Base-by-base conservation (phyloP, 35 echinoderm and acorn worm species). In the Eucidaris tribuloides region DNA sequence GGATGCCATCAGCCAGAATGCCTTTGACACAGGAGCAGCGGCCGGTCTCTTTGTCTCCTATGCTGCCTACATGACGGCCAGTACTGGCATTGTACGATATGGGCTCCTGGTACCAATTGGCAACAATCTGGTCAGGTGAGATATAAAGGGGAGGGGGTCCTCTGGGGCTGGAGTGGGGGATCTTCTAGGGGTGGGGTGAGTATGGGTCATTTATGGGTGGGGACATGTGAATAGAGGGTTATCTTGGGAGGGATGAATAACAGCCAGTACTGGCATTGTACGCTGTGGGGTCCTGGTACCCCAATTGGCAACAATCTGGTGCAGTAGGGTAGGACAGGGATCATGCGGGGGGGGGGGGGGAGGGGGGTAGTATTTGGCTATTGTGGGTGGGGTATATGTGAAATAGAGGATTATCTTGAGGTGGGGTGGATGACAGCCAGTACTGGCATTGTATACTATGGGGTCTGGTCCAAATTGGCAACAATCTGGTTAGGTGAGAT, bases 111-210 rank as follows among this genome's bases (percentile, higher is more conserved):
- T 99, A 29, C 96, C 96, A 42, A 77, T 93, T 5, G 86, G 96
- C 24, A 99, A 99, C 45, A 99, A 99, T 80, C 44, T 93, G 4
- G 85, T 99, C 46, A 99, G 96, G 96, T 99, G n/a, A n/a, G n/a
- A n/a, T n/a, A n/a, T n/a, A n/a, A n/a, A n/a, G n/a, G n/a, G n/a
- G n/a, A n/a, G n/a, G n/a, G n/a, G n/a, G n/a, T n/a, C n/a, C n/a
- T n/a, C n/a, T n/a, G n/a, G n/a, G n/a, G n/a, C n/a, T n/a, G n/a
- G n/a, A n/a, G n/a, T n/a, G n/a, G n/a, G n/a, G n/a, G n/a, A n/a
- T n/a, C n/a, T n/a, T n/a, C n/a, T n/a, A n/a, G n/a, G n/a, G n/a
- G n/a, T n/a, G n/a, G n/a, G n/a, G n/a, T n/a, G n/a, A n/a, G n/a
- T n/a, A n/a, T n/a, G n/a, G n/a, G n/a, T n/a, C n/a, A n/a, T n/a